phyloP scores from a whole-genome alignment of 1,140 invertebrate species.

The Parapsyche elsis region DNA sequence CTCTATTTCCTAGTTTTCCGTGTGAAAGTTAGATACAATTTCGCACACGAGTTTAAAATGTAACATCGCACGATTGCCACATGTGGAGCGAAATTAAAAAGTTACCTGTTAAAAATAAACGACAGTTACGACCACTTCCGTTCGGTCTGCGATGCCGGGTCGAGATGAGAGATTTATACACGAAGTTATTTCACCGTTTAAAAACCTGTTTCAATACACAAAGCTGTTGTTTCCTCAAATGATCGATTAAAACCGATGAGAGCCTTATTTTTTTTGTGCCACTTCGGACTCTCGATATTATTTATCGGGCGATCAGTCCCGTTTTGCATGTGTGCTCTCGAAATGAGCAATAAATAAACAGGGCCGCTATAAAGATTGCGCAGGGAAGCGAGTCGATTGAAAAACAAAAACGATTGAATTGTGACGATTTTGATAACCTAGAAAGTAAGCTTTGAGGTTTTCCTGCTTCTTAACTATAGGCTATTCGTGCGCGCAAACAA shows the following conservation, averaged over 20 bases:
- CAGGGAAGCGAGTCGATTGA: neutral
- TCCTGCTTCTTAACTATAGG: neutral
- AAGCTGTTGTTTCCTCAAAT: constrained; percentile 30
- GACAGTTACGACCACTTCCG: constrained; percentile 28
- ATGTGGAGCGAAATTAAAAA: constrained; percentile 13
- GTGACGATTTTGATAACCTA: too few species aligned
- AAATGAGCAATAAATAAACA: too few species aligned
- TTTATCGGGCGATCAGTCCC: too few species aligned
- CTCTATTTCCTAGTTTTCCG: neutral
- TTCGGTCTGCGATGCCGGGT: neutral
- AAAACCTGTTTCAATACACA: constrained; percentile 15
- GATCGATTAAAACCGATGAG: constrained; percentile 24
- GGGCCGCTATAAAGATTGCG: neutral
- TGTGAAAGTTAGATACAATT: neutral
- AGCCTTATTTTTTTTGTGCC: constrained; percentile 13
- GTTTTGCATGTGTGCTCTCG: too few species aligned
- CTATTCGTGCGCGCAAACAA: neutral
- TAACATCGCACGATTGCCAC: neutral
- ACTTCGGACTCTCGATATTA: neutral
- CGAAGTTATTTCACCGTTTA: constrained; percentile 29
- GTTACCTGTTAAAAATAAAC: constrained; percentile 26
- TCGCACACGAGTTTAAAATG: neutral
- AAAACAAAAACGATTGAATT: neutral
- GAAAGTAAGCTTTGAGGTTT: neutral
- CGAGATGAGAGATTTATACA: constrained; percentile 23